Base-by-base conservation (phyloP, 2,888 invertebrate genomes). In the Aspidapion aeneum region DNA sequence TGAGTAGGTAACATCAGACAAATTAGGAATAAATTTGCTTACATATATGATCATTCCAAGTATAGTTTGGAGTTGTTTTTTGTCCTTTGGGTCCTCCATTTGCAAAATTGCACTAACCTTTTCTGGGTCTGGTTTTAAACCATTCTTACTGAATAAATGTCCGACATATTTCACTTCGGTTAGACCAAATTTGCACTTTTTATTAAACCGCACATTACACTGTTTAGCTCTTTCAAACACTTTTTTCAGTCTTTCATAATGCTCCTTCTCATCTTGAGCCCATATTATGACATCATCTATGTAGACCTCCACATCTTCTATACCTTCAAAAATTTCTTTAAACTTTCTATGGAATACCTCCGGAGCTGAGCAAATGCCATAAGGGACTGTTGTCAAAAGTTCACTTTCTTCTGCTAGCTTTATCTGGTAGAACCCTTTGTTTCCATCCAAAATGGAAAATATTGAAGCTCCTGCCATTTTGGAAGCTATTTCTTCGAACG, bases 41-140 rank as follows among this genome's bases (percentile, higher is more conserved):
- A 73, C 61, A 69, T 73, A 73, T 18, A 70, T 74, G 1, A 71
- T 66, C 50, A 74, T 58, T 5, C 75, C 75, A 20, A 74, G 65
- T 54, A 76, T 70, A 59, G 68, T 67, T 57, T 73, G 67, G 1
- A 75, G 35, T 17, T 71, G 72, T 66, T 69, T 68, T 63, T 70
- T 70, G 56, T 35, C 35, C 35, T 35, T 3, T 18, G 74, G 74
- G 17, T 9, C 16, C 20, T 67, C 66, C 66, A 73, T 71, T 2
- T 58, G 18, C 18, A 54, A 3, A 22, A 64, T 57, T 2, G 70
- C 71, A 58, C 68, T 35, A 7, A 72, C 61, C 57, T 70, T 71
- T 9, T 65, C 65, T 9, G 62, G 55, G 61, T 71, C 71, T 22
- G 68, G 57, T 63, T 59, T 49, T 7, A 73, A 64, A 1, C 68